Evolutionary conservation across 2,888 invertebrate genomes (phyloP).

Genomic region (Lumbricus terrestris): DNA sequence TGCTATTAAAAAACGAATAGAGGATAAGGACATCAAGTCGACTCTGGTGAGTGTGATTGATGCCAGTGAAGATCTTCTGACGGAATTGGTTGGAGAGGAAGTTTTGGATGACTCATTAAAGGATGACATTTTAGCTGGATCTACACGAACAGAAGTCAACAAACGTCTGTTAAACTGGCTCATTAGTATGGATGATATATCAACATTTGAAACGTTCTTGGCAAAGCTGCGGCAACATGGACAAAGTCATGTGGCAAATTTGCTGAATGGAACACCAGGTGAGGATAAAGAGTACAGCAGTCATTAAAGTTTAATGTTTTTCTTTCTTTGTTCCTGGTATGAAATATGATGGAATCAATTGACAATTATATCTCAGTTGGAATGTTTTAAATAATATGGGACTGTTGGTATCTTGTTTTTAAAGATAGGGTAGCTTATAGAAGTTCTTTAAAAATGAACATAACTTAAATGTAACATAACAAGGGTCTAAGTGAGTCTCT

Average conservation of each 20-base stretch:
- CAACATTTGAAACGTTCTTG: background rate
- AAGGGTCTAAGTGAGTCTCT: no score
- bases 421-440: background rate
- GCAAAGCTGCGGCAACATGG: background rate
- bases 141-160: background rate
- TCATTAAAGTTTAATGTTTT: background rate
- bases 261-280: background rate
- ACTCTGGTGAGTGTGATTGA: background rate
- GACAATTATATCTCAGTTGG: no score
- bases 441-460: no score
- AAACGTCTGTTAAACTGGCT: background rate
- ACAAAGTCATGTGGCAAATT: background rate
- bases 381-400: background rate
- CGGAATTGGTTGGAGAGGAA: slow-evolving; percentile 7
- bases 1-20: background rate
- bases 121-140: background rate
- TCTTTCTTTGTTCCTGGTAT: no score
- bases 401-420: background rate
- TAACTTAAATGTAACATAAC: no score
- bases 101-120: background rate
- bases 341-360: no score
- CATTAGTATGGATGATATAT: background rate
- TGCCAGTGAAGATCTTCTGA: background rate
- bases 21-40: background rate
- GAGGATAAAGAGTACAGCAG: background rate